Base-by-base conservation (phyloP, 1,140 invertebrate species). In the Bombus affinis region DNA sequence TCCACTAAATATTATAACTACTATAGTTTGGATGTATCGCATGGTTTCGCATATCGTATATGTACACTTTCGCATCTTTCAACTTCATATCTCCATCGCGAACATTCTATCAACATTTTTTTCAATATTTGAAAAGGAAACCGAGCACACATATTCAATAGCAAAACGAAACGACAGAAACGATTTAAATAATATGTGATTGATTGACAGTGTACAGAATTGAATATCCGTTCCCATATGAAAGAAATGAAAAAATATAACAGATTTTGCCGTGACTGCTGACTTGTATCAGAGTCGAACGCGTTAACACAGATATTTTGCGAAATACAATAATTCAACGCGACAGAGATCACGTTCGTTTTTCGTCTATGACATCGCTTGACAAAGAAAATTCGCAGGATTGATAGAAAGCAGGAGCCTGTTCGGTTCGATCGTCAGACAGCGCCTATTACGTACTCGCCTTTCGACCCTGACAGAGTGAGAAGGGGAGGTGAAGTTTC, bases 381-480 rank as follows among this genome's bases (percentile, higher is more conserved):
- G 79, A 13, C 47, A 44, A 35, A 65, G 39, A 62, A 32, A 74
- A 88, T 80, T 80, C 47, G 72, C 44, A 65, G 62, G 39, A 53
- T 80, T 81, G 82, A 77, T 62, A 88, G 59, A n/a, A 42, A 70
- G 32, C 65, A 76, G 59, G 77, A 80, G 81, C 74, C 35, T 42
- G 73, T 81, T 78, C 78, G 88, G 77, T 88, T 82, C 75, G 88
- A 89, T 83, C 85, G 88, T 68, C 77, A 68, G 84, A 89, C 88
- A 83, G 84, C 85, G n/a, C 42, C 71, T 81, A 90, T 90, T 89
- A 89, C 47, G 37, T 79, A 44, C 22, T 70, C 62, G 83, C 57
- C 53, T 81, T 89, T 89, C 84, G 85, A 86, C 59, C 76, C 42
- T 74, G 88, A 90, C 42, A 66, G 71, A 32, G 44, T 15, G 73